Evolutionary conservation across 2,113 vertebrate species (phyloP).

Genomic region (Salvator merianae): DNA sequence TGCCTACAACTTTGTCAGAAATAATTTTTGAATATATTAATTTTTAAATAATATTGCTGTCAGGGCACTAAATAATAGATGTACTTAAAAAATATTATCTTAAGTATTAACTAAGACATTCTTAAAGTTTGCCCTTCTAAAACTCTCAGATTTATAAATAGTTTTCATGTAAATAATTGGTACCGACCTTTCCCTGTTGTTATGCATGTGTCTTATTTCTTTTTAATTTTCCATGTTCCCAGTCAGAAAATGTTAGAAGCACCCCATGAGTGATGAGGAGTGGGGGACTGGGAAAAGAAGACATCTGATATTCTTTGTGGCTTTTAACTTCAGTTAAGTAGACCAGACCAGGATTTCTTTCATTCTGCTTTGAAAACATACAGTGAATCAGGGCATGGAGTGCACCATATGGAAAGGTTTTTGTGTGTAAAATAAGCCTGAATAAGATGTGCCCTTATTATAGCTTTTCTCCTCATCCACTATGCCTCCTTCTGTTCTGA

Average conservation of each 20-base stretch:
- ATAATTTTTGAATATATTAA: neutral
- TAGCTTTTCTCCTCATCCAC: neutral
- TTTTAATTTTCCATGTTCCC: neutral
- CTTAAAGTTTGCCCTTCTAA: neutral
- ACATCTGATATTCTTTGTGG: neutral
- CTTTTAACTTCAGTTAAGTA: neutral
- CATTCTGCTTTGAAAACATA: neutral
- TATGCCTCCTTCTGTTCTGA: neutral
- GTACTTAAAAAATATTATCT: neutral
- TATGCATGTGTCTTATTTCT: neutral
- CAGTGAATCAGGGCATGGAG: neutral
- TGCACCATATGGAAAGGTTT: neutral
- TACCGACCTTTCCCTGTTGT: no score
- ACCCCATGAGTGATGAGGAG: neutral
- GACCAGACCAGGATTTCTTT: neutral
- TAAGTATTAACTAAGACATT: neutral
- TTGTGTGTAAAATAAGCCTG: neutral
- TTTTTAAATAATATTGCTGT: neutral
- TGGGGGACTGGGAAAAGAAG: neutral
- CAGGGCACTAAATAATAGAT: no score
- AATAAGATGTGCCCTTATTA: conserved; percentile 2
- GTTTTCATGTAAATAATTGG: neutral
- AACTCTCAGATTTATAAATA: neutral
- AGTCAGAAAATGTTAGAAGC: neutral
- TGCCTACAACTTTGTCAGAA: neutral